A percentile compares a stretch with the other conserved stretches of the same genome.
phyloP scores from a whole-genome alignment of 2,113 vertebrate genomes.

The Cyanocitta stelleri region DNA sequence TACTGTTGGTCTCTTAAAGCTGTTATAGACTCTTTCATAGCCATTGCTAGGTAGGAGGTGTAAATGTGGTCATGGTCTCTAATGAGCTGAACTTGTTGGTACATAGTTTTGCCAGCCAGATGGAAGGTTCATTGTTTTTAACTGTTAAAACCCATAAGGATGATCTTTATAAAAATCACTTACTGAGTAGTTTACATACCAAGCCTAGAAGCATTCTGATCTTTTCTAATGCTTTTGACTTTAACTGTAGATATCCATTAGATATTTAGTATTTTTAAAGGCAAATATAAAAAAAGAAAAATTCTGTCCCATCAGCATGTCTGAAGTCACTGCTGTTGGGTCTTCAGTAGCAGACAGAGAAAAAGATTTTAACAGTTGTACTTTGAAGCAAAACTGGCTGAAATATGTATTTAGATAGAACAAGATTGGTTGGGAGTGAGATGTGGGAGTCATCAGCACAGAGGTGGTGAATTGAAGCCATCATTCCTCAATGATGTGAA shows the following conservation, averaged over 20 bases:
- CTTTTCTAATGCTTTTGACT: not conserved
- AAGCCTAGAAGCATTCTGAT: not conserved
- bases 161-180: not conserved
- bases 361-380: not conserved
- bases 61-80: not conserved
- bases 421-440: conserved; percentile 1
- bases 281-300: not conserved
- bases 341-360: not conserved
- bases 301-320: not conserved
- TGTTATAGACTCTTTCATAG: not conserved
- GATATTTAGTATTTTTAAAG: not conserved
- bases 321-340: not conserved
- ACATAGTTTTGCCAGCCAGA: not conserved
- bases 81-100: not conserved
- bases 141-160: not conserved
- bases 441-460: conserved; percentile 24
- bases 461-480: conserved; percentile 47
- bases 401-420: conserved; percentile 2
- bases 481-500: conserved; percentile 37
- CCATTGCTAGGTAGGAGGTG: not conserved
- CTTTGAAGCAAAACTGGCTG: conserved; percentile 24
- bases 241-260: not conserved
- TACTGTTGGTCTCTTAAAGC: not conserved
- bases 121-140: not conserved
- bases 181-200: not conserved